Conservation (phyloP, 2,888 invertebrate genomes). For the Oscheius sp. region DNA sequence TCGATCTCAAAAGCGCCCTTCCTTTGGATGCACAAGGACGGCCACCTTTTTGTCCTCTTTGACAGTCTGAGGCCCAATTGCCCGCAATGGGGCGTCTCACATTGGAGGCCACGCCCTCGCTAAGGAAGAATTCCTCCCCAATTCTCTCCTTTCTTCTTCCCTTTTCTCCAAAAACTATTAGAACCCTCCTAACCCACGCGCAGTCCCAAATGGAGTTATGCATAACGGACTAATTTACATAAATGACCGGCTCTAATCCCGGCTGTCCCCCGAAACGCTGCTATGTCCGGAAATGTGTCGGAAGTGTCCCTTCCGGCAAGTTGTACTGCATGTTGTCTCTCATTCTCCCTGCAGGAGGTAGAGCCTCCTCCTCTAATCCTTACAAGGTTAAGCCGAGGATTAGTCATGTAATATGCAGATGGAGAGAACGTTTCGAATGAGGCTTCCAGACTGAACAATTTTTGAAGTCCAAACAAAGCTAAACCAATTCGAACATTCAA, state of each 20-base stretch:
- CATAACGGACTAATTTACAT: constrained; percentile 19
- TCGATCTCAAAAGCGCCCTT: neutral
- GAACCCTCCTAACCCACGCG: neutral
- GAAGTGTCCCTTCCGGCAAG: neutral
- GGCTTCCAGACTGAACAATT: too few relatives aligned
- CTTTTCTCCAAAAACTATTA: neutral
- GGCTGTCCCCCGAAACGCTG: constrained; percentile 7
- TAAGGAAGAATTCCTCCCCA: constrained; percentile 1
- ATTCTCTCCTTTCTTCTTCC: neutral
- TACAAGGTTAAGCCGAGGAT: constrained; percentile 3
- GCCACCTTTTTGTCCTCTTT: constrained; percentile 11
- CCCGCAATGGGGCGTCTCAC: constrained; percentile 20
- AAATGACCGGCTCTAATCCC: constrained; percentile 19
- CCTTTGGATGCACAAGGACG: neutral
- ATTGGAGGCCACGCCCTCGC: constrained; percentile 22
- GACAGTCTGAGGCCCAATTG: constrained; percentile 14
- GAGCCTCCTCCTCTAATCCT: neutral
- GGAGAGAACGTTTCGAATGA: too few relatives aligned
- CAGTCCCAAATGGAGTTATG: constrained; percentile 15
- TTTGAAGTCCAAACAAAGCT: too few relatives aligned
- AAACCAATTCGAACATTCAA: too few relatives aligned
- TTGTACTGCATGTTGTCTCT: too few relatives aligned
- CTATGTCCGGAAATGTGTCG: constrained; percentile 10
- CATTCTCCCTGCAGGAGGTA: neutral
- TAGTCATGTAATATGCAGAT: constrained; percentile 12